phyloP scores from a whole-genome alignment of 2,888 invertebrate species.

The Oligia latruncula region DNA sequence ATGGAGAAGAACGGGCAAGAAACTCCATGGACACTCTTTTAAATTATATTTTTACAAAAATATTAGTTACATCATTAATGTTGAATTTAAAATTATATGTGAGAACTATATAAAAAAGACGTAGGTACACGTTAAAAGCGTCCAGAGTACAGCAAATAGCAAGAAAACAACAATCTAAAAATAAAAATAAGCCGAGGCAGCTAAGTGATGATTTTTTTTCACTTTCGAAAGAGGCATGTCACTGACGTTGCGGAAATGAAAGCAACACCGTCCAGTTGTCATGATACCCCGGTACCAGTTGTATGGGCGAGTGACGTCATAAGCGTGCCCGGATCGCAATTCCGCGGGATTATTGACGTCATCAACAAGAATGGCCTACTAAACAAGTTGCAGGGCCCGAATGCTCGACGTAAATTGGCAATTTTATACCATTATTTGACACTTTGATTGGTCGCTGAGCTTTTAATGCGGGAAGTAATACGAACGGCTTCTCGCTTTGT shows the following conservation, averaged over 20 bases:
- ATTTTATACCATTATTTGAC: slow-evolving; percentile 59
- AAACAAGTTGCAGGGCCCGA: slow-evolving; percentile 57
- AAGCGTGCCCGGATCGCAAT: slow-evolving; percentile 58
- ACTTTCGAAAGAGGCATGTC: slow-evolving; percentile 26
- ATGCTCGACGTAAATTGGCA: slow-evolving; percentile 42
- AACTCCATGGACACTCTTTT: too few relatives aligned
- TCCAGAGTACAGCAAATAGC: too few relatives aligned
- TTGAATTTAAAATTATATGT: too few relatives aligned
- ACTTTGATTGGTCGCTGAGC: slow-evolving; percentile 51
- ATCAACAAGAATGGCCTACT: slow-evolving; percentile 65
- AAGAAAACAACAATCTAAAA: too few relatives aligned
- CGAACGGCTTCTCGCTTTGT: slow-evolving; percentile 7
- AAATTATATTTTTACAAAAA: too few relatives aligned
- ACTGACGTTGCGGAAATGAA: slow-evolving; percentile 57
- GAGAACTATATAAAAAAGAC: too few relatives aligned
- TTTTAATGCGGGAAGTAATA: slow-evolving; percentile 35
- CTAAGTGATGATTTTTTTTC: too few relatives aligned
- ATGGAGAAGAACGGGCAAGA: too few relatives aligned
- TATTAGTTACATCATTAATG: too few relatives aligned
- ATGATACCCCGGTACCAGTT: slow-evolving; percentile 51
- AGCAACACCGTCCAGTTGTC: slow-evolving; percentile 44
- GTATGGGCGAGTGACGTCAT: slow-evolving; percentile 60
- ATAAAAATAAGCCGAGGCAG: too few relatives aligned
- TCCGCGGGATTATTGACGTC: slow-evolving; percentile 67
- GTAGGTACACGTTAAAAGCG: too few relatives aligned